Evolutionary conservation across 2,888 invertebrate species (phyloP).

Genomic region (Bursaphelenchus okinawaensis): DNA sequence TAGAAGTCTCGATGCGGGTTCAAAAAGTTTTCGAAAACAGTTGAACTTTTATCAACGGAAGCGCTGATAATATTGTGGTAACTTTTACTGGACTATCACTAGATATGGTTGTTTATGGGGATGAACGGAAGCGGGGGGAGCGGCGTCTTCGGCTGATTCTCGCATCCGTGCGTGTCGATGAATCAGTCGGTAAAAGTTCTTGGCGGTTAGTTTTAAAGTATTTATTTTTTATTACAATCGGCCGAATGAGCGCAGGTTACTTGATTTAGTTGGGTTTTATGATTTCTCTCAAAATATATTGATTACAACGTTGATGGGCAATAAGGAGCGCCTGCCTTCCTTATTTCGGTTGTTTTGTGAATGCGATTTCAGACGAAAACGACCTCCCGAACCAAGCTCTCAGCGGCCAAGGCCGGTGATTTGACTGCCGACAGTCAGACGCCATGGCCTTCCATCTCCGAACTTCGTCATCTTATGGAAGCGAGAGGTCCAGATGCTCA

Average conservation of each 20-base stretch:
- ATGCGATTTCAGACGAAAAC: constrained; percentile 10
- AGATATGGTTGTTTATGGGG: neutral
- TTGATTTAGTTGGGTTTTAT: neutral
- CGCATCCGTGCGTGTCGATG: neutral
- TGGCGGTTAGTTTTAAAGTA: neutral
- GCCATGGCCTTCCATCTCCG: constrained; percentile 69
- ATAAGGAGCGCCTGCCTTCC: neutral
- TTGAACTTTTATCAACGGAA: too few relatives aligned
- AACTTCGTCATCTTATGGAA: constrained; percentile 98
- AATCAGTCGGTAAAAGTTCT: neutral
- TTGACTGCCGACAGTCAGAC: neutral
- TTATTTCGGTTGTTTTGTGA: neutral
- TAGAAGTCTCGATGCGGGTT: too few relatives aligned
- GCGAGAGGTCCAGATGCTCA: constrained; percentile 87
- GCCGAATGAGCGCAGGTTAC: neutral
- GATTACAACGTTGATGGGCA: neutral
- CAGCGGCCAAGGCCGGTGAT: constrained; percentile 7
- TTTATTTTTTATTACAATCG: neutral
- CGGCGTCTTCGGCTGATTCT: neutral
- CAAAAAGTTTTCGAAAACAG: too few relatives aligned
- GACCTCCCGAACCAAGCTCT: constrained; percentile 5
- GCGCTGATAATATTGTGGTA: too few relatives aligned
- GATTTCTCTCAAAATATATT: neutral
- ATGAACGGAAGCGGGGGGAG: neutral
- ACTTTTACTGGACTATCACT: too few relatives aligned